Percentiles rank a stretch among this genome's conserved stretches.
These are phyloP conservation scores for Pseudorectes ferrugineus DNA, from an alignment of 2,113 vertebrate genomes.

Conservation along the genomic window DNA sequence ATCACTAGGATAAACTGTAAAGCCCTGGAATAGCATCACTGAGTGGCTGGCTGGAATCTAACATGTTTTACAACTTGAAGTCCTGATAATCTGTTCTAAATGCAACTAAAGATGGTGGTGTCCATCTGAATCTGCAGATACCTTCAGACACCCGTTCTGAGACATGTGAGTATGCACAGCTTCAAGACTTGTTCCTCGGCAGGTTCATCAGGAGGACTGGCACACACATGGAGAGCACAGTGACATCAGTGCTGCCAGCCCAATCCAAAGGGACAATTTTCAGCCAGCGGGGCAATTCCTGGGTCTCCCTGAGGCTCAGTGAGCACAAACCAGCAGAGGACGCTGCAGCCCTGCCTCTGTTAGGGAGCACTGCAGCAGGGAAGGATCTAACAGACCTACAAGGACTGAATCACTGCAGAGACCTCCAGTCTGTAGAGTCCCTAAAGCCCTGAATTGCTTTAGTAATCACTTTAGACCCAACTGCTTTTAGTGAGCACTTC, in stretches of 20 bases:
- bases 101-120: neutral
- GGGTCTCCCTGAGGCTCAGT: neutral
- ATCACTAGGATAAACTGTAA: constrained; percentile 29
- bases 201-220: neutral
- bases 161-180: neutral
- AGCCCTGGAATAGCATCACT: neutral
- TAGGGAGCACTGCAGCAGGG: neutral
- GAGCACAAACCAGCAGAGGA: neutral
- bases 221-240: neutral
- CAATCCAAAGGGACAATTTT: neutral
- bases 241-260: neutral
- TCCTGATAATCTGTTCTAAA: neutral
- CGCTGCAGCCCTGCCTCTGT: neutral
- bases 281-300: neutral
- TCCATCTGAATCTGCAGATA: neutral
- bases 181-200: neutral
- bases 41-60: neutral
- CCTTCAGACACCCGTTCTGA: neutral
- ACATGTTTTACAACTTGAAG: neutral
- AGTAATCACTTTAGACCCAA: constrained; percentile 42
- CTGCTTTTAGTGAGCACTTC: constrained; percentile 23
- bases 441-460: neutral
- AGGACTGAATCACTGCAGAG: neutral
- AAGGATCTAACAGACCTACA: neutral
- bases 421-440: neutral